Base-by-base conservation (phyloP, 2,113 vertebrate genomes). In the Atlantisia rogersi region DNA sequence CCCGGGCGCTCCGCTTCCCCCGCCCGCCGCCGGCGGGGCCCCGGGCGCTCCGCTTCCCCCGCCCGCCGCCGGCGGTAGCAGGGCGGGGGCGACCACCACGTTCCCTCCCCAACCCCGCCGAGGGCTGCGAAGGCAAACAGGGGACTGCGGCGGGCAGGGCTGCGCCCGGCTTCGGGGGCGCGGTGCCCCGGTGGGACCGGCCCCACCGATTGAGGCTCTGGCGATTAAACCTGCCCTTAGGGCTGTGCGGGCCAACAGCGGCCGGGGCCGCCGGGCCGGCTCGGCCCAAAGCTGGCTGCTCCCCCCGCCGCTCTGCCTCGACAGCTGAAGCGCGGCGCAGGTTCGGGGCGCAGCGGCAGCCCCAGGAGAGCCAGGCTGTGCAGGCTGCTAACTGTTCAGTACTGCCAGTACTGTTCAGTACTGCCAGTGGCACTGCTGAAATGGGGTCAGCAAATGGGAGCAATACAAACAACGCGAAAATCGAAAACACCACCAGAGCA, bases 321-420 rank as follows among this genome's bases (percentile, higher is more conserved):
- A 15, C 37, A 59, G 40, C 24, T 25, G 58, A 32, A 19, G 50
- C 42, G 22, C 55, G 7, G 18, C 6, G 4, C 28, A 12, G 55
- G n/a, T 5, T 7, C 9, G 3, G 68, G 46, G 5, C 3, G 7
- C 40, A 24, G 70, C 19, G 3, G 62, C 82, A 16, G 55, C 75
- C 21, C 60, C 60, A 10, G 17, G 29, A 20, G 67, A 11, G 12
- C n/a, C 25, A 5, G 13, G 39, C 37, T 22, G 32, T 4, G 12
- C 1, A 35, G 5, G 1, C 20, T 5, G 32, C 21, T 14, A 14
- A 10, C 15, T 39, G 6, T 4, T 35, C 15, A 9, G 80, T 12
- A 3, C 24, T 22, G 35, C 21, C 46, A 42, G 9, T 0, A 10
- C 15, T 39, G 6, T 4, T 35, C 15, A 9, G 80, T 12, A 2